phyloP scores from a whole-genome alignment of 2,797 vertebrate species.

The Coregonus sp. region DNA sequence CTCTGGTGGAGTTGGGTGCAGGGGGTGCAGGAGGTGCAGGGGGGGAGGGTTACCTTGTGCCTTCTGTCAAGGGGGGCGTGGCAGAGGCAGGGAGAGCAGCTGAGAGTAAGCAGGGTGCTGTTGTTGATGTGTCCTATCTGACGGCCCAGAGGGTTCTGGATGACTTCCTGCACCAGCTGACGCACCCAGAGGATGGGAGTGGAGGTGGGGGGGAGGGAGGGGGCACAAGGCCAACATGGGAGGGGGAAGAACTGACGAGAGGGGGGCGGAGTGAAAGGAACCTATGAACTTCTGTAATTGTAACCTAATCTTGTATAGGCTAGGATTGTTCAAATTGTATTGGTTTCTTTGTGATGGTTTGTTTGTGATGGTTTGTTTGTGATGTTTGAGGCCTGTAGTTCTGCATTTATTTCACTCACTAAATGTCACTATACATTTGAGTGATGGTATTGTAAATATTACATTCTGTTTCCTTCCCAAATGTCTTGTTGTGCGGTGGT shows the following conservation, averaged over 20 bases:
- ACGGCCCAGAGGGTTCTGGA: constrained; percentile 75
- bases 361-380: not conserved
- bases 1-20: constrained; percentile 28
- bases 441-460: not conserved
- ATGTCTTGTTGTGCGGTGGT: not conserved
- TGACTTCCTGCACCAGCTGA: constrained; percentile 74
- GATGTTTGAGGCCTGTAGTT: not conserved
- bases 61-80: not conserved
- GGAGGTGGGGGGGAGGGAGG: constrained; percentile 28
- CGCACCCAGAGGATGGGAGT: constrained; percentile 43
- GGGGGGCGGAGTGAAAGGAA: not conserved
- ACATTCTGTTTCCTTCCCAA: not conserved
- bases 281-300: not conserved
- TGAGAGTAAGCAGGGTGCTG: constrained; percentile 45
- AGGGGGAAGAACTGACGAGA: not conserved
- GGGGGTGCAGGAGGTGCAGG: constrained; percentile 24
- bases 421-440: not conserved
- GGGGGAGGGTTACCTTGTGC: constrained; percentile 17
- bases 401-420: not conserved
- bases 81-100: constrained; percentile 13
- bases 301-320: not conserved
- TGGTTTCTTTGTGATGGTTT: not conserved
- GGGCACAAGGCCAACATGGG: not conserved
- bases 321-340: not conserved
- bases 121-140: constrained; percentile 58